Base-by-base conservation (phyloP, 1,140 invertebrate genomes). In the Neodiprion virginianus region DNA sequence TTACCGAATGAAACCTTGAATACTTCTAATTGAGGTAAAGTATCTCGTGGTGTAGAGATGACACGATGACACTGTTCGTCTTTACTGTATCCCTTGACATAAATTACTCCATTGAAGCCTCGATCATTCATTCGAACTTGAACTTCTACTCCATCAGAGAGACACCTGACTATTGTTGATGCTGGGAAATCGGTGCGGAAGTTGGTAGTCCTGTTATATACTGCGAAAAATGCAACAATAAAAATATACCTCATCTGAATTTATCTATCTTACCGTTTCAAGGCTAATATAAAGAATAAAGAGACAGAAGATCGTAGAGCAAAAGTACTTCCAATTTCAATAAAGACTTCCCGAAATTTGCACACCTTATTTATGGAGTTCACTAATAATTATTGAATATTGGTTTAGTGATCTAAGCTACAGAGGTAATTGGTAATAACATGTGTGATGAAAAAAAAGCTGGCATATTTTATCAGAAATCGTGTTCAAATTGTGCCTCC, bases 1-100 rank as follows among this genome's bases (percentile, higher is more conserved):
- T 93, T 95, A 71, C 96, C 96, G 82, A 98, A 98, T 74, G 94
- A 92, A 12, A 98, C 96, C 83, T 97, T 97, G 88, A 98, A 98
- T 79, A 94, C 93, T 82, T 97, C 94, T 1, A 92, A 93, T 48
- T 40, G 9, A 14, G 93, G 91, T 61, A 91, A 88, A 17, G 93
- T 91, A 79, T 94, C 92, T 8, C 90, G 89, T 10, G 94, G 90
- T 75, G 94, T 88, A 17, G 93, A 94, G 8, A 97, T 92, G 0
- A 96, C 92, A 67, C 93, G 90, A 78, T 96, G 90, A 86, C 97
- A 98, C 68, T 96, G 91, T 83, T 96, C 95, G 80, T 98, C 95
- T 85, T 97, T 97, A 82, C 96, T 97, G 84, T 97, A 95, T 10
- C 96, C 96, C 89, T 98, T 98, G 0, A 98, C 97, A 80, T 98